Evolutionary conservation across 2,888 invertebrate genomes (phyloP), one percentile per base, ranked within the genome.

Genomic region (Amphipoea lucens): DNA sequence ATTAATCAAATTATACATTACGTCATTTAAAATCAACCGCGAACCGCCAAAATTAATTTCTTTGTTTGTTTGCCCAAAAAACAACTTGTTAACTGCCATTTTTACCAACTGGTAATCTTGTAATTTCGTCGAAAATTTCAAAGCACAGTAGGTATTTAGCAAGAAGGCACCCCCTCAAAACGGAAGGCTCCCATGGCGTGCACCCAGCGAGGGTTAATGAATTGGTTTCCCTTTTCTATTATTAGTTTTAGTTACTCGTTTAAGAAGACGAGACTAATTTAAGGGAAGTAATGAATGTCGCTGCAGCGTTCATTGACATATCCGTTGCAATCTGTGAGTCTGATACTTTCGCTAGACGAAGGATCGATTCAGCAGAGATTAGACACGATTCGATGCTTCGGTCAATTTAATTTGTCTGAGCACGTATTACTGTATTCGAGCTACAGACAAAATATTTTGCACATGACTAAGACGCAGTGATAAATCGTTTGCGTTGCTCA

Each of bases 211-310:
- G 84, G 90, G 88, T 88, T 90, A 91, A 92, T 92, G 89, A 90
- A 92, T 91, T 91, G 88, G 87, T 88, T 88, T 88, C 81, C 79
- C 86, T 89, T 87, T 91, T 89, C 91, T 91, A 92, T 91, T 90
- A 91, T 90, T 91, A 92, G 90, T 89, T 89, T 87, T 82, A 87
- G 87, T 87, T 85, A 79, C 86, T 87, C 81, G 81, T 79, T 87
- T 87, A 78, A 77, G 76, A 57, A 79, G 76, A 83, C 75, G 81
- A 80, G 72, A 90, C 87, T 81, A 85, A 87, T 83, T 88, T 81
- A 78, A 85, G 81, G 79, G 66, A 83, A 82, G 80, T 85, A 88
- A 89, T 88, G 85, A 86, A 85, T 76, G 79, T 79, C 45, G 75
- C 23, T 74, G 76, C 60, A 70, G 63, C 83, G 86, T 85, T 83